Evolutionary conservation across 2,113 vertebrate genomes (phyloP).

Genomic region (Todiramphus saurophagus): DNA sequence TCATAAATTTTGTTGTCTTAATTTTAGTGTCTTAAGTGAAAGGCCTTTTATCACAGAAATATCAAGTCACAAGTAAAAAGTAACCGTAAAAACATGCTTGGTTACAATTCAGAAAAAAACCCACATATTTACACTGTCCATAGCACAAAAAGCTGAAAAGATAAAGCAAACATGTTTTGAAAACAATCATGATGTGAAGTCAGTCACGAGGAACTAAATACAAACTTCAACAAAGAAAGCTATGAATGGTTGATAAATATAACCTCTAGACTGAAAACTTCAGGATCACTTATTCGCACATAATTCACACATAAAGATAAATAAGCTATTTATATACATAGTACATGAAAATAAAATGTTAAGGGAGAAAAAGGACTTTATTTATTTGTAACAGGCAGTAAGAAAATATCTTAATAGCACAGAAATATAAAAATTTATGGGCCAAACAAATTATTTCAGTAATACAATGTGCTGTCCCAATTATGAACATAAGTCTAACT

Average conservation of each 20-base stretch:
- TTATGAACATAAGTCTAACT: background rate
- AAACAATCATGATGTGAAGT: background rate
- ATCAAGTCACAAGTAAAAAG: background rate
- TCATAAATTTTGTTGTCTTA: background rate
- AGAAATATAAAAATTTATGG: background rate
- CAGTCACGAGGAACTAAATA: background rate
- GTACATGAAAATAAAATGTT: background rate
- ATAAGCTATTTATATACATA: background rate
- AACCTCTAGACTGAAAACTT: background rate
- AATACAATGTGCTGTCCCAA: background rate
- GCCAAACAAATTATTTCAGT: background rate
- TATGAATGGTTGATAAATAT: background rate
- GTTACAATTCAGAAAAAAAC: background rate
- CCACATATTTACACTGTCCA: accelerated
- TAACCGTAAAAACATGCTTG: background rate
- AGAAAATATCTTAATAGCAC: background rate
- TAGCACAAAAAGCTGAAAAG: background rate
- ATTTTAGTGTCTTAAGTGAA: background rate
- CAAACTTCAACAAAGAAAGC: background rate
- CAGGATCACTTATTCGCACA: background rate
- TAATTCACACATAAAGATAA: background rate
- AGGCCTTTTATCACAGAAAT: background rate
- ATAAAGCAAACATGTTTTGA: background rate
- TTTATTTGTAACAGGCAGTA: background rate
- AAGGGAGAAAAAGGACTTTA: background rate